Evolutionary conservation across 2,797 vertebrate genomes (phyloP).

Genomic region (Picus viridis): DNA sequence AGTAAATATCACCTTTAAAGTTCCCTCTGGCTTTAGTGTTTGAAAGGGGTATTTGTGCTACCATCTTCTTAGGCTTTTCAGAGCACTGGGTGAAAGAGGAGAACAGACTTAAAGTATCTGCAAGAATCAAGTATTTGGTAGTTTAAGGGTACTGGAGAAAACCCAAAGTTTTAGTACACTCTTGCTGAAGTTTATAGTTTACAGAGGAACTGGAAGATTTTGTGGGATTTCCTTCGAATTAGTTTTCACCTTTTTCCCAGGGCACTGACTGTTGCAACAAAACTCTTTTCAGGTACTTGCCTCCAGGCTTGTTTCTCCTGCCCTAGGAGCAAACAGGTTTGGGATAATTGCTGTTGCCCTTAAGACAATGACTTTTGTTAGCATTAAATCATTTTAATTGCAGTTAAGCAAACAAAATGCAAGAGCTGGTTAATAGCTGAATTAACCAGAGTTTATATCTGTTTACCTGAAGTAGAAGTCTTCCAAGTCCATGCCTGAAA

Average conservation of each 20-base stretch:
- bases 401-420: neutral
- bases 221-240: neutral
- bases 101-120: neutral
- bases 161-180: neutral
- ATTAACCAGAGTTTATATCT: neutral
- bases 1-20: neutral
- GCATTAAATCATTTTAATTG: neutral
- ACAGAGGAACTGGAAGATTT: neutral
- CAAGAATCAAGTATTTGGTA: too few relatives aligned
- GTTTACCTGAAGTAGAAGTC: neutral
- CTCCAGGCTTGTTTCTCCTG: neutral
- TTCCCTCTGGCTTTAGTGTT: neutral
- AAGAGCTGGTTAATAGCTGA: neutral
- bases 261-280: neutral
- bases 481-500: neutral
- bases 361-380: neutral
- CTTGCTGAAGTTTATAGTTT: neutral
- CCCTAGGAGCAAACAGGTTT: neutral
- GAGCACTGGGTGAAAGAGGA: neutral
- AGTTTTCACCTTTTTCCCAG: neutral
- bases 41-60: neutral
- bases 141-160: neutral
- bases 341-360: neutral
- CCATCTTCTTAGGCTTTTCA: neutral
- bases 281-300: constrained; percentile 7